These are phyloP conservation scores for Emesis furor DNA, from an alignment of 2,888 invertebrate genomes.

Conservation along the genomic window DNA sequence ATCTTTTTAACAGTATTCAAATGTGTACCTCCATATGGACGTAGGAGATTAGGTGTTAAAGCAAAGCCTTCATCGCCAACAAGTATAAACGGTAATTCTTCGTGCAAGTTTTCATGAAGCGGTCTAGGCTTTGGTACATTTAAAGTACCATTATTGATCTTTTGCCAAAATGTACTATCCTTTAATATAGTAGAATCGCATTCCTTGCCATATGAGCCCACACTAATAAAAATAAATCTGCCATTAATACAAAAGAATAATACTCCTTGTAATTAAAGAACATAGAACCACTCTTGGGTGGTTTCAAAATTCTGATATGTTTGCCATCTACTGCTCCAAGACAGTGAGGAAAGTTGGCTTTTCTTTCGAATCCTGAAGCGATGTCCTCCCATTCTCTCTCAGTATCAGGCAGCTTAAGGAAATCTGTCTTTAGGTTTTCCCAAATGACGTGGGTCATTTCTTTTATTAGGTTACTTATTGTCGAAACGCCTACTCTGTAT, in stretches of 20 bases:
- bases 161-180: constrained; percentile 69
- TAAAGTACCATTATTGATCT: constrained; percentile 66
- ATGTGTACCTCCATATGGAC: constrained; percentile 76
- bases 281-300: constrained; percentile 43
- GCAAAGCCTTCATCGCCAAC: constrained; percentile 35
- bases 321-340: constrained; percentile 49
- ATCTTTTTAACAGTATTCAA: constrained; percentile 73
- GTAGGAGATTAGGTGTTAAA: constrained; percentile 67
- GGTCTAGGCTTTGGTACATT: constrained; percentile 66
- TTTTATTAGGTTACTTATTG: constrained; percentile 59
- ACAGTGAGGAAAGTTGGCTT: constrained; percentile 54
- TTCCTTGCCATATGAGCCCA: constrained; percentile 67
- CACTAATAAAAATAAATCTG: constrained; percentile 66
- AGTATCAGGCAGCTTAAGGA: constrained; percentile 56
- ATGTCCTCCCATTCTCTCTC: constrained; percentile 52
- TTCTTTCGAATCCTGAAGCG: constrained; percentile 41
- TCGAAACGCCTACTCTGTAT: constrained; percentile 62
- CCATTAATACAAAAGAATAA: constrained; percentile 65
- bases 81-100: constrained; percentile 59
- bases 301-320: constrained; percentile 48
- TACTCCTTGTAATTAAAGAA: constrained; percentile 48
- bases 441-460: constrained; percentile 53
- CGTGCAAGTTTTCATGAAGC: constrained; percentile 63
- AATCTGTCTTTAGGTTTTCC: constrained; percentile 53
- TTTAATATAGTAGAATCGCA: constrained; percentile 71